phyloP scores from a whole-genome alignment of 2,888 invertebrate species.

The Epistrophe eligans region DNA sequence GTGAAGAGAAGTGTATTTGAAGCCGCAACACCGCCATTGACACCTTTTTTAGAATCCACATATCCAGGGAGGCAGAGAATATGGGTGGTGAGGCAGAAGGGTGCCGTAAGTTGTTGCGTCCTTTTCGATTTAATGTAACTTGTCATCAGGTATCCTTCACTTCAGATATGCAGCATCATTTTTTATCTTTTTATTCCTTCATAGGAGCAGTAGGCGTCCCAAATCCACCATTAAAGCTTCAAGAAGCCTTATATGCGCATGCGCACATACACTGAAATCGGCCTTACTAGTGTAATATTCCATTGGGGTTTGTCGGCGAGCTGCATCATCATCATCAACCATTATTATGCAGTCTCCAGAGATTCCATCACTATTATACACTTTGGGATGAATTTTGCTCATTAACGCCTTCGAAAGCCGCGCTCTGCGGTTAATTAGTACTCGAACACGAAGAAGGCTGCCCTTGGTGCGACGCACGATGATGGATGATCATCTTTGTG shows the following conservation, averaged over 20 bases:
- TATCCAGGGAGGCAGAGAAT: background rate
- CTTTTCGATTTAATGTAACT: background rate
- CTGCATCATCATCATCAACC: constrained; percentile 40
- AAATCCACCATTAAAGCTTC: constrained; percentile 20
- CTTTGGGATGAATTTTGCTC: constrained; percentile 66
- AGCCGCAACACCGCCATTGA: constrained; percentile 26
- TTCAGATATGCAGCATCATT: constrained; percentile 12
- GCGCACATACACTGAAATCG: constrained; percentile 47
- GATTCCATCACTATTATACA: background rate
- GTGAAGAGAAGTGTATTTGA: background rate
- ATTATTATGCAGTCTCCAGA: background rate
- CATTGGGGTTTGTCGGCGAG: constrained; percentile 41
- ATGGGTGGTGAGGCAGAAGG: background rate
- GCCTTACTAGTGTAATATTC: constrained; percentile 31
- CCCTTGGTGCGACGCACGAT: constrained; percentile 65
- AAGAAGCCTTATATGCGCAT: constrained; percentile 28
- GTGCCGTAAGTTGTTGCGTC: background rate
- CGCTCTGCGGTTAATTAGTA: constrained; percentile 71
- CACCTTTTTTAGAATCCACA: constrained; percentile 12
- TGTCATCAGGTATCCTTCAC: constrained; percentile 11
- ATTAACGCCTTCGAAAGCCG: constrained; percentile 72
- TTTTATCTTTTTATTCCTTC: background rate
- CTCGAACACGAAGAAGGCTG: constrained; percentile 72
- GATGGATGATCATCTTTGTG: constrained; percentile 72
- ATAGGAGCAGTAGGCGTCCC: constrained; percentile 58